Conservation (phyloP, 2,888 invertebrate genomes). For the Erynnis tages region DNA sequence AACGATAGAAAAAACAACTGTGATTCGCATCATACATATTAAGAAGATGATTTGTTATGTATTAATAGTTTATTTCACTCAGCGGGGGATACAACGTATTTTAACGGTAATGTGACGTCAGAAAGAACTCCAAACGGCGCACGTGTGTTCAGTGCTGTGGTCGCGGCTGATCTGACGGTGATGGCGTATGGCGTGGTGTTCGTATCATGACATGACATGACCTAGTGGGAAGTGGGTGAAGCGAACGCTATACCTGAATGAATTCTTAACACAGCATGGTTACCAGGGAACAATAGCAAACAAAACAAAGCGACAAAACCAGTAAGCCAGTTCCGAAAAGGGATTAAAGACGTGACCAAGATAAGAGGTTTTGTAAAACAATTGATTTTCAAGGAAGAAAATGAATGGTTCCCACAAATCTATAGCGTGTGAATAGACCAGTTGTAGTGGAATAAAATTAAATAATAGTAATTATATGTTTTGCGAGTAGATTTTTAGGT, state of each 20-base stretch:
- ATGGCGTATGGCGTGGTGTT: slow-evolving; percentile 11
- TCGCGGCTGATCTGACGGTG: slow-evolving; percentile 35
- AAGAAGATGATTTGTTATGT: slow-evolving; percentile 9
- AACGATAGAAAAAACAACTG: background rate
- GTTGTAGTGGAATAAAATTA: background rate
- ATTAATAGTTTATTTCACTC: slow-evolving; percentile 22
- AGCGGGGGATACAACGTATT: slow-evolving; percentile 9
- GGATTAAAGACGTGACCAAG: slow-evolving; percentile 15
- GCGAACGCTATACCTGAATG: slow-evolving; percentile 38
- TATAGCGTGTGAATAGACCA: background rate
- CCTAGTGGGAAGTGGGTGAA: slow-evolving; percentile 47
- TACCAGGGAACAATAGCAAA: slow-evolving; percentile 38
- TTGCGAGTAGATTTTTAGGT: too few relatives aligned
- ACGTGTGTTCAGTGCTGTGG: slow-evolving; percentile 41
- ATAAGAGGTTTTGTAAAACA: slow-evolving; percentile 10
- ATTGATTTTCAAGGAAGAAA: slow-evolving; percentile 12
- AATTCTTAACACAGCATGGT: slow-evolving; percentile 38
- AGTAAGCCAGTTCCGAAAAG: slow-evolving; percentile 20
- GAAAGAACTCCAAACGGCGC: slow-evolving; percentile 7
- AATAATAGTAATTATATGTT: too few relatives aligned
- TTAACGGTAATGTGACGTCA: slow-evolving; percentile 16
- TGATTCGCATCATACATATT: background rate
- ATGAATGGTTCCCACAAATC: background rate
- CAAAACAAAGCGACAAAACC: slow-evolving; percentile 29
- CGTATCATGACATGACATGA: slow-evolving; percentile 34